Evolutionary conservation across 2,797 vertebrate genomes (phyloP).

Genomic region (Pitangus sulphuratus): DNA sequence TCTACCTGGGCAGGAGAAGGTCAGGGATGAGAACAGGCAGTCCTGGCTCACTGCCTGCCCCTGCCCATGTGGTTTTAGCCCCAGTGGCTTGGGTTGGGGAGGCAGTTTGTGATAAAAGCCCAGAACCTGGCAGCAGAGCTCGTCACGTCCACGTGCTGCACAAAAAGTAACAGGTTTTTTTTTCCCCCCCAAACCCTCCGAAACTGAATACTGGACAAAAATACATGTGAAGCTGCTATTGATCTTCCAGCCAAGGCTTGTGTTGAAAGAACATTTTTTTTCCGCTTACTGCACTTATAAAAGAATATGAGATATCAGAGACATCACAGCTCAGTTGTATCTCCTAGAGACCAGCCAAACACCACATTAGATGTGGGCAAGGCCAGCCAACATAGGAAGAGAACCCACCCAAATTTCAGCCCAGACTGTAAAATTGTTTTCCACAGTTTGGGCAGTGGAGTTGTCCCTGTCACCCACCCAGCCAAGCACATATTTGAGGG

Average conservation of each 20-base stretch:
- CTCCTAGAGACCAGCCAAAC: not conserved
- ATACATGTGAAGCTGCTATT: slow-evolving; percentile 50
- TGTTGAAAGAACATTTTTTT: slow-evolving; percentile 15
- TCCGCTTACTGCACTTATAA: not conserved
- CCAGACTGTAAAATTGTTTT: not conserved
- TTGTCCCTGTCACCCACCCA: not conserved
- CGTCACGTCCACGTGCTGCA: not conserved
- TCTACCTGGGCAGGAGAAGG: not conserved
- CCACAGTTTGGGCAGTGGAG: not conserved
- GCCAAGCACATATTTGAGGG: not conserved
- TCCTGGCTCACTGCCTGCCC: not conserved
- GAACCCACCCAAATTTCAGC: not conserved
- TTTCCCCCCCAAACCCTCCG: not conserved
- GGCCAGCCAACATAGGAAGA: not conserved
- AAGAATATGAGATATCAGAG: slow-evolving; percentile 28
- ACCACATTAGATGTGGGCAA: not conserved
- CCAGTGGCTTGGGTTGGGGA: not conserved
- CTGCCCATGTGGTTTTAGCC: not conserved
- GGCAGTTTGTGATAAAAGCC: not conserved
- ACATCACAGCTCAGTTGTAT: not conserved
- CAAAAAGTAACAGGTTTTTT: not conserved
- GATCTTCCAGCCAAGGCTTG: slow-evolving; percentile 44
- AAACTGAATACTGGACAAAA: slow-evolving; percentile 58
- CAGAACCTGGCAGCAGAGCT: not conserved
- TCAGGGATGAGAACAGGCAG: not conserved